Base-by-base conservation (phyloP, 37 sponge, comb jelly and placozoan genomes). In the Axinella damicornis region DNA sequence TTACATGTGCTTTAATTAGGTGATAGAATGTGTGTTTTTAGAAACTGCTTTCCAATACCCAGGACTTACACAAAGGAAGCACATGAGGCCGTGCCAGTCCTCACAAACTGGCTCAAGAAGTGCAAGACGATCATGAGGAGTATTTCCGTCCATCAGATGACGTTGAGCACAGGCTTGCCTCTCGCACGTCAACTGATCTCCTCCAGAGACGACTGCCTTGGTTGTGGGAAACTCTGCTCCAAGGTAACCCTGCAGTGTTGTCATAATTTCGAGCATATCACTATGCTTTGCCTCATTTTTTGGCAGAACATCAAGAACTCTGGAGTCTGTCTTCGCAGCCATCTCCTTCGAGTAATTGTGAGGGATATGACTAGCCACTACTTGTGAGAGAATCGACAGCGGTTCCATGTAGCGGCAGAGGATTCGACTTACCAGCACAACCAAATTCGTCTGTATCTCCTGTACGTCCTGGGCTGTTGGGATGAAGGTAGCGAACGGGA, bases 221-320 rank as follows among this genome's bases (percentile, higher is more conserved):
- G 2, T 11, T 14, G 4, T 31, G 27, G 71, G 40, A 70, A 39
- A 70, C 21, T 38, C 71, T 15, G 55, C 18, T 61, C 76, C 76
- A 28, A 83, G 73, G 34, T 83, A 83, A 9, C 28, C 65, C 6
- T 76, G 65, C 76, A 83, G 61, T 31, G 75, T 74, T 15, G 1
- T 16, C 85, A 83, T 83, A 9, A 82, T 82, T 2, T 82, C 83
- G 1, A 72, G 20, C 83, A 82, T 82, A 37, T 82, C 83, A 25
- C 59, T 73, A 30, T 60, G 36, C 33, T 11, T 38, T 12, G 63
- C 65, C 53, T 84, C 85, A 58, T 84, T 84, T 66, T 82, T 82
- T 15, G n/a, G 6, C 34, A 82, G 73, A 2, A 82, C 83, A 53
- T 82, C 83, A 33, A 82, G 28, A 17, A 82, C 83, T 46, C 15